These are phyloP conservation scores for Drosophila punjabiensis DNA, from an alignment of 1,140 invertebrate species.

Conservation along the genomic window DNA sequence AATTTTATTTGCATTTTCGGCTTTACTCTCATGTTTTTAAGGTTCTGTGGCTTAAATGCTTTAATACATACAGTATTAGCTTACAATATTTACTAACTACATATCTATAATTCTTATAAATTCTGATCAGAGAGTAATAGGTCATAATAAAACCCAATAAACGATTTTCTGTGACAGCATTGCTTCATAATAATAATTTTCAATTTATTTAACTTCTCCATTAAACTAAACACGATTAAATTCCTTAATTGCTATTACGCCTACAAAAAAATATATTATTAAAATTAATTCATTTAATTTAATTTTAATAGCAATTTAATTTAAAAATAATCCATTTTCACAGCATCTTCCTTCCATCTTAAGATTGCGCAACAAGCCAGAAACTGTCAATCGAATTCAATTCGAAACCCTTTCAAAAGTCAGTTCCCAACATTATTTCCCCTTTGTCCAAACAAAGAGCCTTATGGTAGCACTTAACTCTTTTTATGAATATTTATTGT, in stretches of 20 bases:
- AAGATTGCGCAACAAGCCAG: background rate
- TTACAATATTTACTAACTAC: background rate
- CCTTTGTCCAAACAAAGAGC: conserved; percentile 49
- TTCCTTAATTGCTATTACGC: background rate
- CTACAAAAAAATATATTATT: background rate
- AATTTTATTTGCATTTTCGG: no score
- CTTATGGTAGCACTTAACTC: conserved; percentile 68
- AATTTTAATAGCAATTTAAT: no score
- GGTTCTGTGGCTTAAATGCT: background rate
- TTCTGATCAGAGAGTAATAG: background rate
- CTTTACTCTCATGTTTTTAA: background rate
- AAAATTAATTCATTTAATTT: no score
- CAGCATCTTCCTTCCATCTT: background rate
- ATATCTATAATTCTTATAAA: background rate
- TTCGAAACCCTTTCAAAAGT: conserved; percentile 33
- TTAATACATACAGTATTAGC: background rate
- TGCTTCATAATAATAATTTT: no score
- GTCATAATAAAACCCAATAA: background rate
- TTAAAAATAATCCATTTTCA: background rate
- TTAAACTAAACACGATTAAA: background rate
- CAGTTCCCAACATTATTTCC: conserved; percentile 26
- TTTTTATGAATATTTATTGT: conserved; percentile 75
- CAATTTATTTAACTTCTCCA: no score
- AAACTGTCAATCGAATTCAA: conserved; percentile 16
- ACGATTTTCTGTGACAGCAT: no score